A percentile compares a stretch with the other conserved stretches of the same genome.
Conservation (phyloP, 2,113 vertebrate species). For the Oplegnathus fasciatus region DNA sequence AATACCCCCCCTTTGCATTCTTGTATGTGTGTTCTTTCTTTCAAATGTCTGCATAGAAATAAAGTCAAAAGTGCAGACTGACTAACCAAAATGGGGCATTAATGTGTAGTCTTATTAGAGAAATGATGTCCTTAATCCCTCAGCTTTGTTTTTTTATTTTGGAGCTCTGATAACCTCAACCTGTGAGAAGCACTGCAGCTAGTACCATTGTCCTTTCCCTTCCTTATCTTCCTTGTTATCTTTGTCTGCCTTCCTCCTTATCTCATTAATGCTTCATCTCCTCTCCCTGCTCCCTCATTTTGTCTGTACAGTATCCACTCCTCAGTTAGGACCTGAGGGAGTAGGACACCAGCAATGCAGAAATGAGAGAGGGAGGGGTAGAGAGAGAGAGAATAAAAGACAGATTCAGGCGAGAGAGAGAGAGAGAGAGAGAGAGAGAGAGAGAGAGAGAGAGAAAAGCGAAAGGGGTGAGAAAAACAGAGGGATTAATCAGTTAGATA, state of each 20-base stretch:
- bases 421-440: conserved; percentile 1
- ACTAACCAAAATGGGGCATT: neutral
- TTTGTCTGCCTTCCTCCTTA: conserved; percentile 13
- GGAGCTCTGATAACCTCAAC: neutral
- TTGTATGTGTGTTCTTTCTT: neutral
- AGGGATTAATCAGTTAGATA: conserved; percentile 32
- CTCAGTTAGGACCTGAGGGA: conserved; percentile 33
- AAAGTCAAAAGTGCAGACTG: neutral
- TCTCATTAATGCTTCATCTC: conserved; percentile 37
- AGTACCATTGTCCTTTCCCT: neutral
- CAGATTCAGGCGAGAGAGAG: neutral
- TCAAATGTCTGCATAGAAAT: neutral
- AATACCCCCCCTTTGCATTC: neutral
- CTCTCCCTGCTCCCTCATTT: conserved; percentile 20
- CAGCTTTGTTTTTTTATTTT: conserved; percentile 18
- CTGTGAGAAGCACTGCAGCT: neutral
- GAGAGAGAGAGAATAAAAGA: neutral
- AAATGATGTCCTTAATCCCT: neutral
- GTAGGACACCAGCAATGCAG: conserved; percentile 15
- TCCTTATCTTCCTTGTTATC: neutral
- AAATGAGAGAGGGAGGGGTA: conserved; percentile 1
- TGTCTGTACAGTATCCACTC: conserved; percentile 14
- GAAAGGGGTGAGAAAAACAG: neutral
- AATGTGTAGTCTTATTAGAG: neutral
- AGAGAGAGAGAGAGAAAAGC: neutral